Percentiles rank a stretch among this genome's conserved stretches.
Conservation (phyloP, 1,140 invertebrate genomes). For the Watersipora subatra region DNA sequence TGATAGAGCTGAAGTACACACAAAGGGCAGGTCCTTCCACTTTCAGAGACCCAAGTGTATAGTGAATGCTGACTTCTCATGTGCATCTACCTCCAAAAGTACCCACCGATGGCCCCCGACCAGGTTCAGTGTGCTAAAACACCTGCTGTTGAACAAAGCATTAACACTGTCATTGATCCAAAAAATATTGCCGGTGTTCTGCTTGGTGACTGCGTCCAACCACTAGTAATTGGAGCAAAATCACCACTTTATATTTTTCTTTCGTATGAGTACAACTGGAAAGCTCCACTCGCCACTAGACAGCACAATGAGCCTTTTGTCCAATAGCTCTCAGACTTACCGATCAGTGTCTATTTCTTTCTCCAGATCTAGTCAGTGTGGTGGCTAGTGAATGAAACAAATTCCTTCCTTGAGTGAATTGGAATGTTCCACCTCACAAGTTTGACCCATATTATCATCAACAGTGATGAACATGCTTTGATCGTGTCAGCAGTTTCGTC, state of each 20-base stretch:
- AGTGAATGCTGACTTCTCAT: slow-evolving; percentile 28
- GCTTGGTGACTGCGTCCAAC: slow-evolving; percentile 37
- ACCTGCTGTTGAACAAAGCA: slow-evolving; percentile 23
- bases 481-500: no score
- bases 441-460: no score
- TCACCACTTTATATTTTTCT: slow-evolving; percentile 14
- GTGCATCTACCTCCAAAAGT: slow-evolving; percentile 21
- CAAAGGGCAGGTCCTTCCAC: slow-evolving; percentile 11
- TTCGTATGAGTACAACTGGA: slow-evolving; percentile 9
- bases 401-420: no score
- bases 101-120: slow-evolving; percentile 30
- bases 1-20: slow-evolving; percentile 14
- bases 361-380: no score
- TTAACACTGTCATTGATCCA: slow-evolving; percentile 41
- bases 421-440: no score
- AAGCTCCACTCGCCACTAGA: slow-evolving; percentile 5
- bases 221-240: slow-evolving; percentile 40
- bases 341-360: no score
- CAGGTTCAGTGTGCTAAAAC: slow-evolving; percentile 41
- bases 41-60: slow-evolving; percentile 14
- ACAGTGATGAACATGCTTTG: no score
- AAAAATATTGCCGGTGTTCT: slow-evolving; percentile 45
- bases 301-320: neutral
- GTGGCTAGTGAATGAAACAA: no score
- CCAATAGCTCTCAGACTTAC: no score